Evolutionary conservation across 2,113 vertebrate species (phyloP), one percentile per base, ranked within the genome.

Genomic region (Alethe diademata): DNA sequence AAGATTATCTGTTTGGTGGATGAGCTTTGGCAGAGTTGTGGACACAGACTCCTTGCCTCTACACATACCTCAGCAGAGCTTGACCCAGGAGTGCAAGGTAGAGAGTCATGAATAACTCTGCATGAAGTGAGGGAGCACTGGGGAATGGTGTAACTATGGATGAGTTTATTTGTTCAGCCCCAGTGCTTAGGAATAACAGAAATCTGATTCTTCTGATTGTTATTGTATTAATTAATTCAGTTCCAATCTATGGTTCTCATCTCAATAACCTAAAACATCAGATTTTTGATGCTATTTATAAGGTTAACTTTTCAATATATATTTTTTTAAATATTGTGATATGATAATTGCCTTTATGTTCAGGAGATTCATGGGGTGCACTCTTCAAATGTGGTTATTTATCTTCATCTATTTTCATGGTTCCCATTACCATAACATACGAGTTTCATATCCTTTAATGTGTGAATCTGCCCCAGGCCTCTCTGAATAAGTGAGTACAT

Each of bases 341-440:
- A 75, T 62, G 50, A 60, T 62, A 60, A 70, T 70, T 65, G 45
- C 66, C 65, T 89, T 90, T 76, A 70, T 78, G 22, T 88, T 93
- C 57, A 85, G 43, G 54, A 90, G 53, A 92, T 80, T 74, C 82
- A 71, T 1, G 3, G 78, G 61, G 35, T 31, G 23, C 17, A 24
- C 36, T 90, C 67, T 71, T 93, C 78, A 94, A 88, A 91, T 42
- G 38, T 16, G 12, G 43, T 60, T 94, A 86, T 94, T 88, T 89
- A 58, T 94, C 87, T 94, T 92, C 86, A 86, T 82, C 84, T 85
- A 47, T 93, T 95, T 95, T 86, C 81, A 48, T 80, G 78, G 56
- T 75, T 88, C 6, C 78, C 51, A 83, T 94, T 88, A 96, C 64
- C 83, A 93, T 96, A 95, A 92, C 79, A 90, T 56, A 85, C 0